phyloP scores from a whole-genome alignment of 2,797 vertebrate genomes.

The Thunnus albacares region DNA sequence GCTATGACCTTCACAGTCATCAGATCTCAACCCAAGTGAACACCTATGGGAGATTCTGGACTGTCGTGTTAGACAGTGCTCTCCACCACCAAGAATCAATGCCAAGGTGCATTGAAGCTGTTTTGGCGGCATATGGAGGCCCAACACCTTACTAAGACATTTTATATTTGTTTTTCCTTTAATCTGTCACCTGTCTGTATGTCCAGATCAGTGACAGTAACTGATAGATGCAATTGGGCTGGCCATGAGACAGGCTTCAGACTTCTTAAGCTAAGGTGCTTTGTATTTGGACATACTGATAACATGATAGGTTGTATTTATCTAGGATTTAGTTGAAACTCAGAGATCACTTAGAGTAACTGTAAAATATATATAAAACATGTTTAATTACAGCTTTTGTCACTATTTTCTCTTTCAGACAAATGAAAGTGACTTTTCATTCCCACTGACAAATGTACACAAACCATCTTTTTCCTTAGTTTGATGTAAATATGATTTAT shows the following conservation, averaged over 20 bases:
- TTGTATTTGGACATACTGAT: neutral
- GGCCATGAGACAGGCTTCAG: neutral
- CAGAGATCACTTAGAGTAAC: neutral
- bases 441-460: neutral
- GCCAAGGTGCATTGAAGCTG: too few species aligned
- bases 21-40: too few species aligned
- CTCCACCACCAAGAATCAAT: too few species aligned
- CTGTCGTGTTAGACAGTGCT: too few species aligned
- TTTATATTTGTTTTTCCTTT: too few species aligned
- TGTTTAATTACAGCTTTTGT: neutral
- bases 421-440: neutral
- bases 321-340: neutral
- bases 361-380: neutral
- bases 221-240: neutral
- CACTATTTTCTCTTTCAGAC: neutral
- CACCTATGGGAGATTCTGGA: too few species aligned
- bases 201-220: neutral
- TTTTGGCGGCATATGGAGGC: too few species aligned
- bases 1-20: too few species aligned
- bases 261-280: too few species aligned
- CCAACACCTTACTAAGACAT: too few species aligned
- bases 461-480: neutral
- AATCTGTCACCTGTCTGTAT: too few species aligned
- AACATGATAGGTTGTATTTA: neutral
- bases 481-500: neutral